These are phyloP conservation scores for Elanoides forficatus DNA, from an alignment of 2,113 vertebrate genomes.

Conservation along the genomic window DNA sequence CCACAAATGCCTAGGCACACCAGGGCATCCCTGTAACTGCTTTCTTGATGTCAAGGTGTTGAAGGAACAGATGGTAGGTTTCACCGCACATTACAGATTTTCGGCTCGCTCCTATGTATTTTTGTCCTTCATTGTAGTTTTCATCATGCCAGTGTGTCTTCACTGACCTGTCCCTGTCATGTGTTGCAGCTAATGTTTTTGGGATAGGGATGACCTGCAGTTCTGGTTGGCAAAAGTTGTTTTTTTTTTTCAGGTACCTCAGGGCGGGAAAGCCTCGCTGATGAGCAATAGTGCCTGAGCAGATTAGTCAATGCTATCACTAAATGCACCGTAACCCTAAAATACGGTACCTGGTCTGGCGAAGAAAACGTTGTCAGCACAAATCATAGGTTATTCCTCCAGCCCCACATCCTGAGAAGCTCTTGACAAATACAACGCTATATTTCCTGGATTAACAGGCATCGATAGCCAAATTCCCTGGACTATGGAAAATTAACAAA, in stretches of 20 bases:
- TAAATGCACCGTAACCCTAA: constrained; percentile 28
- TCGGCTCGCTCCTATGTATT: constrained; percentile 41
- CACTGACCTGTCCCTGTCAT: neutral
- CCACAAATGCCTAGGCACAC: neutral
- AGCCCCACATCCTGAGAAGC: neutral
- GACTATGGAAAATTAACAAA: constrained; percentile 47
- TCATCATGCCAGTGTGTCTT: constrained; percentile 35
- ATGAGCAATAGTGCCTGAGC: neutral
- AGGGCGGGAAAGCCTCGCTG: neutral
- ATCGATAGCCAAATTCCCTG: neutral
- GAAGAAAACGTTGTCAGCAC: constrained; percentile 3
- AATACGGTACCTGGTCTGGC: neutral
- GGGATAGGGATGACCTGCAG: constrained; percentile 24
- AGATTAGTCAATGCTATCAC: constrained; percentile 17
- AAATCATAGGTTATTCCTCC: constrained; percentile 43
- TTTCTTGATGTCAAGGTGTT: constrained; percentile 44
- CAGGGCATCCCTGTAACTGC: neutral
- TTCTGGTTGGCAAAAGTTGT: constrained; percentile 9
- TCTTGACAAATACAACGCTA: constrained; percentile 24
- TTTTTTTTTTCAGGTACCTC: neutral
- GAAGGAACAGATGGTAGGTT: constrained; percentile 40
- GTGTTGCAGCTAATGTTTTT: constrained; percentile 8
- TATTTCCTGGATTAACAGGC: constrained; percentile 37
- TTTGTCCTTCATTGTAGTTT: constrained; percentile 43
- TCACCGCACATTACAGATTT: constrained; percentile 47